These are phyloP conservation scores for Scolopax rusticola DNA, from an alignment of 2,797 vertebrate genomes.

Conservation along the genomic window DNA sequence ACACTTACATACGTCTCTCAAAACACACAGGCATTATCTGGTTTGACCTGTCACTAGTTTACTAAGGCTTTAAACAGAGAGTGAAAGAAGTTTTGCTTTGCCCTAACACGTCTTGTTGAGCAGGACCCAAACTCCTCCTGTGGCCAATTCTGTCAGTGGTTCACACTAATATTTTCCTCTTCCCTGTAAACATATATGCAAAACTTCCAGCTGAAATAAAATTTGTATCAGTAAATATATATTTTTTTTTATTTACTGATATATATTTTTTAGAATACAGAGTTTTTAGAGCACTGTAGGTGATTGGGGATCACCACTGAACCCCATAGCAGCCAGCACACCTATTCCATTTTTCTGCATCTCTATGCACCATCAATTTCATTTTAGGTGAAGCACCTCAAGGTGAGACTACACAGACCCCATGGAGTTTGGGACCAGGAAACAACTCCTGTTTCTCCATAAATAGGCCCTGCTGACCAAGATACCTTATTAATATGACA, in stretches of 20 bases:
- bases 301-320: not conserved
- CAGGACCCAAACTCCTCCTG: not conserved
- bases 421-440: not conserved
- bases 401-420: not conserved
- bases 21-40: slow-evolving; percentile 57
- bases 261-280: not conserved
- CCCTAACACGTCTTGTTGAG: not conserved
- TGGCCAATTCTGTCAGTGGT: not conserved
- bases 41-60: slow-evolving; percentile 60
- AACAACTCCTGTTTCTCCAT: not conserved
- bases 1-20: slow-evolving; percentile 74
- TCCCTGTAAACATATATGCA: not conserved
- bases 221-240: not conserved
- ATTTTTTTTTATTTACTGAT: not conserved
- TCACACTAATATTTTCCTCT: not conserved
- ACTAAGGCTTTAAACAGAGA: slow-evolving; percentile 73
- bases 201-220: not conserved
- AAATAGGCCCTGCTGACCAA: not conserved
- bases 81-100: not conserved
- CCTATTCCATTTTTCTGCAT: not conserved
- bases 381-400: not conserved
- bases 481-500: not conserved
- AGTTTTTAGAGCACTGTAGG: not conserved
- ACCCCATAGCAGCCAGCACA: not conserved
- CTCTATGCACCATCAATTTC: not conserved